Evolutionary conservation across 64 coral and sea anemone genomes (phyloP), one percentile per base, ranked within the genome.

Genomic region (Pachyseris speciosa): DNA sequence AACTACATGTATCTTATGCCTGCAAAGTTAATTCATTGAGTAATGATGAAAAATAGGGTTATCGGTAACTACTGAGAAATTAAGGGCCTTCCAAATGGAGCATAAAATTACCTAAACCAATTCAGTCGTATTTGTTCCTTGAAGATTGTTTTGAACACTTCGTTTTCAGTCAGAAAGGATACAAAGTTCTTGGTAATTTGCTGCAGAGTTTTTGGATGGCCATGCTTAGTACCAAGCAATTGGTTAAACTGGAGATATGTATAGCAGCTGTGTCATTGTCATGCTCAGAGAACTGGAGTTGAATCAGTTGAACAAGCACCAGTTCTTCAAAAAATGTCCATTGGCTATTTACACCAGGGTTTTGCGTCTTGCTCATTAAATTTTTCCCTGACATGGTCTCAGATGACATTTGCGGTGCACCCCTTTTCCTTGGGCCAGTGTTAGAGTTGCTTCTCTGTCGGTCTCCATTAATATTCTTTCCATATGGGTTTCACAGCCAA

Each of bases 21-120:
- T 45, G 43, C 11, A 45, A 45, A 11, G 43, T n/a, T n/a, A n/a
- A n/a, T n/a, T 74, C 74, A 78, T 78, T 78, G 74, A 78, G 75
- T 79, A 79, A 79, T 52, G 42, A 79, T 76, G 34, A 44, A 76
- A 31, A 33, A 76, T 79, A 52, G 75, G 75, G 75, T 79, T 52
- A 78, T 78, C 74, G 17, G 74, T 74, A 34, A 22, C 53, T 52
- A 47, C 53, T 79, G 9, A 79, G 51, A 79, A 51, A 32, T 4
- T 64, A 64, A 64, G 60, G 60, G 60, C 27, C 57, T 60, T 60
- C n/a, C 64, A 67, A 1, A 31, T 67, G 33, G 26, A 33, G 15
- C 3, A 6, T 9, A 67, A 8, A 67, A 31, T 6, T 67, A 67
- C 64, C 25, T 31, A 32, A 67, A 67, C 64, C 64, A 67, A 15